A percentile compares a stretch with the other conserved stretches of the same genome.
Conservation (phyloP, 30 jellyfish, hydroid and myxozoan species). For the Hydra vulgaris region DNA sequence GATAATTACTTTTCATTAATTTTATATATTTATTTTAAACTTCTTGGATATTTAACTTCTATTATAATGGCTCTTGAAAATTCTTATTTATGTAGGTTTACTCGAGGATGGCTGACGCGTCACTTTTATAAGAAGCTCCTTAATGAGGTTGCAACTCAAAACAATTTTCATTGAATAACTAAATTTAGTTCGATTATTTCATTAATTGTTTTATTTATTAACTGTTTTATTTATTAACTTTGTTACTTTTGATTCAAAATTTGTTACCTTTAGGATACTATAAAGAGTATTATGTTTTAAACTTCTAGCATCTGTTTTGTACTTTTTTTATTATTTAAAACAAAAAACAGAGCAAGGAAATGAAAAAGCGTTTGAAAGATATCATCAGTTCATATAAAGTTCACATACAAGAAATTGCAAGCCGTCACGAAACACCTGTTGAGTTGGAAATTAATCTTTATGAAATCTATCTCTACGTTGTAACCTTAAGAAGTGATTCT, state of each 20-base stretch:
- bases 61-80: no score
- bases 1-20: no score
- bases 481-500: background rate
- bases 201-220: no score
- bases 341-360: background rate
- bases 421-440: slow-evolving; percentile 5
- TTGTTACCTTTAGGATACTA: no score
- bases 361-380: background rate
- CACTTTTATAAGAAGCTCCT: slow-evolving; percentile 12
- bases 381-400: background rate
- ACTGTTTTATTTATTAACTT: no score
- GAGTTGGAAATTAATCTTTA: background rate
- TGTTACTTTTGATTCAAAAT: no score
- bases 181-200: no score
- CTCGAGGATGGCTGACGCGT: slow-evolving; percentile 17
- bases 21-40: no score
- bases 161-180: no score
- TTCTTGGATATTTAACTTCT: no score
- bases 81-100: slow-evolving; percentile 7
- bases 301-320: no score
- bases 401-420: slow-evolving; percentile 3
- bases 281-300: no score
- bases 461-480: slow-evolving; percentile 6
- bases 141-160: background rate
- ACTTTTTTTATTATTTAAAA: background rate